These are phyloP conservation scores for Seriola dumerili DNA, from an alignment of 2,113 vertebrate species.

Conservation along the genomic window DNA sequence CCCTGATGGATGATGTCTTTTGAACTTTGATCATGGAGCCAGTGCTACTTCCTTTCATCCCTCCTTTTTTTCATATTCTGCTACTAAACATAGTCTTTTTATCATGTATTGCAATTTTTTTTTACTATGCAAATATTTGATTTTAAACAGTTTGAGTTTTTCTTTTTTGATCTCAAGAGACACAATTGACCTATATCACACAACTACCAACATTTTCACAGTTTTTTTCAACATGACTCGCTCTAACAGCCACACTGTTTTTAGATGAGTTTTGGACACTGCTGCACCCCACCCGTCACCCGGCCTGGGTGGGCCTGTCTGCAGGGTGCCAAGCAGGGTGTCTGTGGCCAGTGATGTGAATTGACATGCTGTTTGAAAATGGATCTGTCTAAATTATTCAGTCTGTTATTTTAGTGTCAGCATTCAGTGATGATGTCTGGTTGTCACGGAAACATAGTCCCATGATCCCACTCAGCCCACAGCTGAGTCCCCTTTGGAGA, in stretches of 20 bases:
- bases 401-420: constrained; percentile 83
- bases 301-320: constrained; percentile 65
- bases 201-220: neutral
- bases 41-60: constrained; percentile 38
- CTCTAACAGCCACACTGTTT: constrained; percentile 37
- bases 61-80: neutral
- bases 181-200: constrained; percentile 28
- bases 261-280: constrained; percentile 31
- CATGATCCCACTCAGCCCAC: constrained; percentile 62
- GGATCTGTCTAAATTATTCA: constrained; percentile 85
- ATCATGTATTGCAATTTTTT: neutral
- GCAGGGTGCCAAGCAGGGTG: constrained; percentile 69
- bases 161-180: constrained; percentile 18
- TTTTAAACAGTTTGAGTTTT: constrained; percentile 14
- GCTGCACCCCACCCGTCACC: constrained; percentile 19
- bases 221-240: neutral
- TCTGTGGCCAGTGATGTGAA: constrained; percentile 75
- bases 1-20: constrained; percentile 59
- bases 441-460: constrained; percentile 82
- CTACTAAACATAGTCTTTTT: neutral
- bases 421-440: constrained; percentile 74
- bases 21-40: constrained; percentile 47
- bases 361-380: constrained; percentile 84
- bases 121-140: constrained; percentile 30
- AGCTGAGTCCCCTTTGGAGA: constrained; percentile 68